Base-by-base conservation (phyloP, 2,113 vertebrate genomes). In the Chionomys nivalis region DNA sequence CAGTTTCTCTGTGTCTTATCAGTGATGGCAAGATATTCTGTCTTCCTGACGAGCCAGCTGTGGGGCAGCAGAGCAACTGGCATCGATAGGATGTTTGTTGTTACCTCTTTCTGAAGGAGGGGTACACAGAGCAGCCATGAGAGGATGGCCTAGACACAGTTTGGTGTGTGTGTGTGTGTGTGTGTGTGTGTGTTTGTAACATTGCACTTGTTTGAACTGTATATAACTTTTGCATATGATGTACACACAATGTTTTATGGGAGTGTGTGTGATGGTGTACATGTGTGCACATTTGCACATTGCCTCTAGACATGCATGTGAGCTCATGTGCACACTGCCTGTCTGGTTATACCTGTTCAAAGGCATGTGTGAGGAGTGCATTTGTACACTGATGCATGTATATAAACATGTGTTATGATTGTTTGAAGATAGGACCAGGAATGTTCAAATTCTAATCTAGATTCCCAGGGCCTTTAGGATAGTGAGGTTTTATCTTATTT, bases 391-490 rank as follows among this genome's bases (percentile, higher is more conserved):
- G 24, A 31, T 36, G 26, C 7, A 10, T 14, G 2, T 10, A 3
- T 42, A 28, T 33, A n/a, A 24, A n/a, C 16, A 5, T 17, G 21
- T 36, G 17, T 9, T 68, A 16, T 17, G 7, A 47, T n/a, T 89
- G 90, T 96, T 58, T 94, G 72, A 85, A 79, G 92, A 36, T n/a
- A 87, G 36, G 11, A 73, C 39, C 70, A 26, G 76, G 36, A 36
- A 36, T 4, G 39, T 92, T 96, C 58, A 70, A 92, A 94, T 93
- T 91, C 81, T 85, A 42, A 55, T 87, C 65, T 42, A 19, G 91
- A 72, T 83, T 97, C 96, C 95, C 97, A 3, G 96, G 97, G 92
- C 88, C 96, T 94, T 91, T 11, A 94, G 93, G 94, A 95, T 97
- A 97, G 98, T 95, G 96, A 6, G 5, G 39, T 7, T 61, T 5